Conservation (phyloP, 2,888 invertebrate genomes). For the Torymus texanus region DNA sequence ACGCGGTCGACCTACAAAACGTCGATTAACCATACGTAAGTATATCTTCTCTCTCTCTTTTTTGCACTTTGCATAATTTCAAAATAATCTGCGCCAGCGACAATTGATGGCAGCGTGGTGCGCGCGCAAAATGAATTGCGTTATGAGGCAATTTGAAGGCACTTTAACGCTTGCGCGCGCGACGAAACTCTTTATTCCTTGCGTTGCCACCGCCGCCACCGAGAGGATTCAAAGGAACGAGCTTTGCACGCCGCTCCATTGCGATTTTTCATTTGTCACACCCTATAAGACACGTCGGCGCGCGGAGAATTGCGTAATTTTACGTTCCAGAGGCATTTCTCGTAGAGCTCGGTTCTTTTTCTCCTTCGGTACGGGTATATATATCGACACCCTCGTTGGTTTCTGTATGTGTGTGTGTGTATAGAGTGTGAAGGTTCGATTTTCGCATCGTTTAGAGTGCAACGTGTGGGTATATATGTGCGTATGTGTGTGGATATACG, state of each 20-base stretch:
- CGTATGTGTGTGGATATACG: background rate
- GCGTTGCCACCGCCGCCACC: background rate
- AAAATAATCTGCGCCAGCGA: background rate
- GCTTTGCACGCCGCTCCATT: no score
- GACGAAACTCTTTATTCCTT: background rate
- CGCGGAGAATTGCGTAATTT: background rate
- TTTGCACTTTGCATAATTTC: background rate
- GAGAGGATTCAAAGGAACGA: background rate
- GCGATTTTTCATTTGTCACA: slow-evolving; percentile 17
- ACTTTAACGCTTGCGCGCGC: background rate
- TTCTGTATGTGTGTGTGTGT: background rate
- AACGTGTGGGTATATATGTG: no score
- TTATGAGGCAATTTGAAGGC: background rate
- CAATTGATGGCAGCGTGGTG: no score
- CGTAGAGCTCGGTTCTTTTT: no score
- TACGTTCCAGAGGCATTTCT: no score
- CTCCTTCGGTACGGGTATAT: no score
- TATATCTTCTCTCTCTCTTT: no score
- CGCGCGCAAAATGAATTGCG: background rate
- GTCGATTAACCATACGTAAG: no score
- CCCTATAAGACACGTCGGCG: background rate
- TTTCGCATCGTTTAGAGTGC: no score
- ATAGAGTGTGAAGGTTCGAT: no score
- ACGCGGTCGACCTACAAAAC: background rate
- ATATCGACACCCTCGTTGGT: no score